Evolutionary conservation across 30 jellyfish, hydroid and myxozoan genomes (phyloP), one percentile per base, ranked within the genome.

Genomic region (Aurelia sp.): DNA sequence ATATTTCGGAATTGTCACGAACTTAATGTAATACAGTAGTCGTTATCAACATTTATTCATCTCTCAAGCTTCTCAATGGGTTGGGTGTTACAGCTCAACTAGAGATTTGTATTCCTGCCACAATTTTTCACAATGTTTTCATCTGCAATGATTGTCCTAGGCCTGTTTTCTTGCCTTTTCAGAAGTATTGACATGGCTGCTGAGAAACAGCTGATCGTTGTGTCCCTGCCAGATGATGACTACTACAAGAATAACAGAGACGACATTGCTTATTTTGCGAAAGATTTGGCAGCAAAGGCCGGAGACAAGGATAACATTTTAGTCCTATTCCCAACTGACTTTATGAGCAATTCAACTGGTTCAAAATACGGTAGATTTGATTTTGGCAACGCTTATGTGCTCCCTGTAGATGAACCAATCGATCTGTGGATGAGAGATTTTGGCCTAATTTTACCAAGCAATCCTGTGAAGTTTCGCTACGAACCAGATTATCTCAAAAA

Each of bases 341-440:
- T 71, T 47, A 30, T 51, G 37, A 11, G 52, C 53, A 73, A 33
- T 11, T 53, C 93, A 12, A 13, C 16, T n/a, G 33, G 58, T 41
- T 66, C 52, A 12, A 27, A 71, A 17, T 15, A 35, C 13, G 91
- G 91, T 20, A 69, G 84, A 27, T 81, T 71, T 61, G 82, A 81
- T 65, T 69, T 81, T 19, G 91, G 91, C 16, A 64, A 74, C 27
- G 87, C 93, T 1, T 55, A 62, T 73, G 81, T 72, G 20, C 74
- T 84, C 10, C 75, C 66, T 13, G 86, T 73, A 11, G 93, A 84
- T 13, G 74, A 73, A 17, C 66, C 93, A 15, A 60, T 84, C 2
- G 93, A 84, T 59, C 76, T 84, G n/a, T 84, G 93, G 93, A 72
- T 74, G 87, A 62, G 93, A 30, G 93, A 84, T 53, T 84, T 84